A percentile compares a stretch with the other conserved stretches of the same genome.
These are phyloP conservation scores for Phorcus lineatus DNA, from an alignment of 2,888 invertebrate genomes.

Conservation along the genomic window DNA sequence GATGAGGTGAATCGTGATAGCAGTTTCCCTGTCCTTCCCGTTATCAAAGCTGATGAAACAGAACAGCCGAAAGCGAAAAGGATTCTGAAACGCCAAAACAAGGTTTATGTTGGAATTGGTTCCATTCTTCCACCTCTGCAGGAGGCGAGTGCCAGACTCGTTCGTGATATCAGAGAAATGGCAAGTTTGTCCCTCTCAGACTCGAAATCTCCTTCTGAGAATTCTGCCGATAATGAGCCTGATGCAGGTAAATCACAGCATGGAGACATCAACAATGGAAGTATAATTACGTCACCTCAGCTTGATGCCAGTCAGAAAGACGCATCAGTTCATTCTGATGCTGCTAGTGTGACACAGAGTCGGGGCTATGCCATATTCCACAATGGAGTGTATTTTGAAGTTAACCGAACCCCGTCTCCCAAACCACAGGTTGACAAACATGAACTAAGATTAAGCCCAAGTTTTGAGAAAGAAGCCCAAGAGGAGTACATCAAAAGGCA, in stretches of 20 bases:
- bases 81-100: neutral
- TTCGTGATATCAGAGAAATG: no score
- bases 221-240: no score
- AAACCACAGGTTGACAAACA: neutral
- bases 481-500: neutral
- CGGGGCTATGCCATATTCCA: neutral
- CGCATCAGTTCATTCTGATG: no score
- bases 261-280: no score
- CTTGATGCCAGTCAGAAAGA: no score
- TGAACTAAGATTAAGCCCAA: neutral
- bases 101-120: neutral
- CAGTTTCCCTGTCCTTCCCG: neutral
- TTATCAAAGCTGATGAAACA: no score
- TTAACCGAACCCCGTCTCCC: neutral
- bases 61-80: neutral
- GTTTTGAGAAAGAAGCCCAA: neutral
- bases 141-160: neutral
- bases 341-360: neutral
- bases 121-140: neutral
- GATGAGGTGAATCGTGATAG: neutral
- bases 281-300: no score
- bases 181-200: no score
- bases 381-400: conserved; percentile 4
- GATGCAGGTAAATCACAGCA: no score
- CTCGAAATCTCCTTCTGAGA: no score